Evolutionary conservation across 2,113 vertebrate species (phyloP).

Genomic region (Psephotus haematonotus): DNA sequence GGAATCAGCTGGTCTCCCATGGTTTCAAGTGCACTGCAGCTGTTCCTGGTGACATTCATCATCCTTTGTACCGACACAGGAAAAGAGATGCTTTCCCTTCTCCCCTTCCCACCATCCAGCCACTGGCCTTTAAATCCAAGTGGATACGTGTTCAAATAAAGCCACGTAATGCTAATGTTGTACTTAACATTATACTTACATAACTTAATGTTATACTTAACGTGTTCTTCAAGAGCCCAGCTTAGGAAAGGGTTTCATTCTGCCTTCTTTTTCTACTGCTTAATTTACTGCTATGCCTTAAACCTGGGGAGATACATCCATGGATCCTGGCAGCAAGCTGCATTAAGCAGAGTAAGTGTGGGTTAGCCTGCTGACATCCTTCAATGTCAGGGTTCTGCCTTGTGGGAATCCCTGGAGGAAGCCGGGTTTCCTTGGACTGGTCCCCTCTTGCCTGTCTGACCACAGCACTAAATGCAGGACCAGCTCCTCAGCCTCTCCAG

Average conservation of each 20-base stretch:
- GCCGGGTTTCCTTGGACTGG: not conserved
- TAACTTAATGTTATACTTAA: slow-evolving; percentile 6
- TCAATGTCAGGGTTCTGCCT: not conserved
- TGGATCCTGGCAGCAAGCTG: not conserved
- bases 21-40: slow-evolving; percentile 38
- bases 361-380: not conserved
- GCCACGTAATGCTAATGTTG: slow-evolving; percentile 19
- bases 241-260: not conserved
- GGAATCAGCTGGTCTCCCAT: slow-evolving; percentile 26
- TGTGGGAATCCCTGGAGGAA: not conserved
- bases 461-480: accelerated
- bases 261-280: not conserved
- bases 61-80: not conserved
- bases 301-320: not conserved
- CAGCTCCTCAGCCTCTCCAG: not conserved
- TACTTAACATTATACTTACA: not conserved
- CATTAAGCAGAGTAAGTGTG: accelerated
- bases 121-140: slow-evolving; percentile 43
- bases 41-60: slow-evolving; percentile 27
- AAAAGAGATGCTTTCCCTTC: not conserved
- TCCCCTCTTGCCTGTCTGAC: not conserved
- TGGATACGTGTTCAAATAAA: slow-evolving; percentile 31
- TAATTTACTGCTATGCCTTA: not conserved
- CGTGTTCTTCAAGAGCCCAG: not conserved
- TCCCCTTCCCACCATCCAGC: not conserved